phyloP scores from a whole-genome alignment of 2,113 vertebrate genomes.

The Lycocorax pyrrhopterus region DNA sequence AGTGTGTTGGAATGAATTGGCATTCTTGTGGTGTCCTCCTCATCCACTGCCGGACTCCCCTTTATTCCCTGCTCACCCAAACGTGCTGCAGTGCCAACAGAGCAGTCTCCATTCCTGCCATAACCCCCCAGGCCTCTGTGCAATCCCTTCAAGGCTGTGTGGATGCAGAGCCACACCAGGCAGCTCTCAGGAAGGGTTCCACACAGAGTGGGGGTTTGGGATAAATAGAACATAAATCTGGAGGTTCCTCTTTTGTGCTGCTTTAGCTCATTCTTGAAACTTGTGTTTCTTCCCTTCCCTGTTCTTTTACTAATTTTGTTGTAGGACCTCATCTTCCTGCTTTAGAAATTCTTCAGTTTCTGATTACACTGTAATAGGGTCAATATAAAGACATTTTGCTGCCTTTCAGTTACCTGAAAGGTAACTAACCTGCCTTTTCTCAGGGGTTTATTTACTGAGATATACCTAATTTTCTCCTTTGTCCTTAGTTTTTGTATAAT shows the following conservation, averaged over 20 bases:
- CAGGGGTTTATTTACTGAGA: background rate
- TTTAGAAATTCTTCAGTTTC: background rate
- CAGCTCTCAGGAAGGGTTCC: background rate
- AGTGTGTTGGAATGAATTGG: background rate
- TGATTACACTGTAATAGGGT: background rate
- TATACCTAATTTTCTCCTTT: background rate
- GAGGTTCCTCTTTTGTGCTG: background rate
- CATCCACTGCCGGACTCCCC: background rate
- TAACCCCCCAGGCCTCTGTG: background rate
- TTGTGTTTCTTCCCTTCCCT: background rate
- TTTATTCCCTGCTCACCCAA: background rate
- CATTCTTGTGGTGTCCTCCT: background rate
- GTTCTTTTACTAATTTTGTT: background rate
- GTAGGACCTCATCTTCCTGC: background rate
- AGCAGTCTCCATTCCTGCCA: background rate
- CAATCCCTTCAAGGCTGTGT: background rate
- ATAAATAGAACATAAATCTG: background rate
- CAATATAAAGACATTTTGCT: background rate
- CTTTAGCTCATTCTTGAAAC: background rate
- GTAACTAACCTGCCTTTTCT: background rate
- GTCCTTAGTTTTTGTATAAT: background rate
- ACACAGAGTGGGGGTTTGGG: background rate
- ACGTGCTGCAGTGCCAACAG: fast-evolving
- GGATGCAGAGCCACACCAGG: background rate
- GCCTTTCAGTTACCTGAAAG: background rate